Conservation (phyloP, 2,888 invertebrate species). For the Pheosia tremula region DNA sequence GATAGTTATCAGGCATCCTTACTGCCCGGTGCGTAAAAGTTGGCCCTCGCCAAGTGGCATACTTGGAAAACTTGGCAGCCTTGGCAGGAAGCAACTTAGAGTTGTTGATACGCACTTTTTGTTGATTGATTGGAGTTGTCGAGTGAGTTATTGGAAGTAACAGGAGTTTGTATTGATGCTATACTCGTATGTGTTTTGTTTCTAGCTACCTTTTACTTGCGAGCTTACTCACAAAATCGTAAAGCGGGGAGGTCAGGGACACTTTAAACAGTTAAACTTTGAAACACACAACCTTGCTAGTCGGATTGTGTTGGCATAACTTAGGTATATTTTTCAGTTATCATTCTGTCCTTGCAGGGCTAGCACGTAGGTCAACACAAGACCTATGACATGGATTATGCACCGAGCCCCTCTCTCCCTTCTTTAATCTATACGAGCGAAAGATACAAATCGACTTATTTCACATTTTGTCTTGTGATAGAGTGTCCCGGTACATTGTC, state of each 20-base stretch:
- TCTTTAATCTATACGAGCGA: too few relatives aligned
- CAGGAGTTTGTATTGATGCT: neutral
- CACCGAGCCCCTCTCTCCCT: too few relatives aligned
- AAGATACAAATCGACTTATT: too few relatives aligned
- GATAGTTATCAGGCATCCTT: neutral
- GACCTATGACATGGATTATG: too few relatives aligned
- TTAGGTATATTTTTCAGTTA: too few relatives aligned
- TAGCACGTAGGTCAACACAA: too few relatives aligned
- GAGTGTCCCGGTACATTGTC: too few relatives aligned
- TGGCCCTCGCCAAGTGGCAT: constrained; percentile 11
- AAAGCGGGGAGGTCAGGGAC: neutral
- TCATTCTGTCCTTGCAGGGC: too few relatives aligned
- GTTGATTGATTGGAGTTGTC: constrained; percentile 42
- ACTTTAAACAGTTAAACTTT: too few relatives aligned
- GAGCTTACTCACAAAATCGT: neutral
- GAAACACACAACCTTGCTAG: too few relatives aligned
- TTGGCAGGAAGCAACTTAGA: constrained; percentile 26
- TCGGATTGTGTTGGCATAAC: too few relatives aligned
- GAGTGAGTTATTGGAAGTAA: constrained; percentile 26
- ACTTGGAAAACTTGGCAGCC: constrained; percentile 26
- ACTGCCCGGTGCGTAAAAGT: constrained; percentile 9
- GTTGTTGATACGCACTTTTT: constrained; percentile 31
- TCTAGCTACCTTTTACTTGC: neutral
- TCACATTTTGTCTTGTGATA: too few relatives aligned
- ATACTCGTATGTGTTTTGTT: constrained; percentile 11